A percentile compares a stretch with the other conserved stretches of the same genome.
Evolutionary conservation across 2,888 invertebrate genomes (phyloP).

Genomic region (Thera britannica): DNA sequence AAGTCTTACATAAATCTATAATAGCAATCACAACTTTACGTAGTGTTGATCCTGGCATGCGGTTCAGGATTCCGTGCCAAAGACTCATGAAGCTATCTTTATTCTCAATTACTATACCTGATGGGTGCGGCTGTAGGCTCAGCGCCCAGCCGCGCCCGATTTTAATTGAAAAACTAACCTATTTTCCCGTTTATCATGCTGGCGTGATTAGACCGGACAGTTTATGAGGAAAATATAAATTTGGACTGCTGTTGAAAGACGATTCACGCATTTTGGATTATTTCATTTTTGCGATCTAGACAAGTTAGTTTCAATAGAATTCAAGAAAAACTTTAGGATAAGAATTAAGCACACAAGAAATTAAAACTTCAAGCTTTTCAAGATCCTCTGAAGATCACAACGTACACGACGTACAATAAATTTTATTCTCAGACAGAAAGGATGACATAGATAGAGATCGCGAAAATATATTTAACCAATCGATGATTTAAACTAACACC

Average conservation of each 20-base stretch:
- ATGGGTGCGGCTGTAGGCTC: constrained; percentile 25
- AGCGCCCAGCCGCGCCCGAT: constrained; percentile 12
- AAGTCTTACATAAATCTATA: not conserved
- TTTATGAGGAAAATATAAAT: constrained; percentile 7
- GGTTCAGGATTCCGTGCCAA: constrained; percentile 33
- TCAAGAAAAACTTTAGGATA: no score
- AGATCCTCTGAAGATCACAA: not conserved
- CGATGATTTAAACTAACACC: not conserved
- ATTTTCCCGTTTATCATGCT: constrained; percentile 17
- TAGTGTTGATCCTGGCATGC: constrained; percentile 32
- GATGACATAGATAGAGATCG: not conserved
- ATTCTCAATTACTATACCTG: constrained; percentile 26
- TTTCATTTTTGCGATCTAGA: not conserved
- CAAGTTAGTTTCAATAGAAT: no score
- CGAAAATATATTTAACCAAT: not conserved
- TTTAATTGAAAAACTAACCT: constrained; percentile 24
- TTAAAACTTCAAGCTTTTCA: not conserved
- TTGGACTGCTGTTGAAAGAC: not conserved
- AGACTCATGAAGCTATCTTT: constrained; percentile 29
- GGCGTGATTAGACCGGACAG: constrained; percentile 19
- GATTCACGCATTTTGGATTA: not conserved
- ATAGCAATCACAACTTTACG: not conserved
- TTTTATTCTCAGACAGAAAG: not conserved
- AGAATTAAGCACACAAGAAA: no score
- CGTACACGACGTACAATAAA: no score